Percentiles rank a stretch among this genome's conserved stretches.
Evolutionary conservation across 1,140 invertebrate species (phyloP).

Genomic region (Berghia stephanieae): DNA sequence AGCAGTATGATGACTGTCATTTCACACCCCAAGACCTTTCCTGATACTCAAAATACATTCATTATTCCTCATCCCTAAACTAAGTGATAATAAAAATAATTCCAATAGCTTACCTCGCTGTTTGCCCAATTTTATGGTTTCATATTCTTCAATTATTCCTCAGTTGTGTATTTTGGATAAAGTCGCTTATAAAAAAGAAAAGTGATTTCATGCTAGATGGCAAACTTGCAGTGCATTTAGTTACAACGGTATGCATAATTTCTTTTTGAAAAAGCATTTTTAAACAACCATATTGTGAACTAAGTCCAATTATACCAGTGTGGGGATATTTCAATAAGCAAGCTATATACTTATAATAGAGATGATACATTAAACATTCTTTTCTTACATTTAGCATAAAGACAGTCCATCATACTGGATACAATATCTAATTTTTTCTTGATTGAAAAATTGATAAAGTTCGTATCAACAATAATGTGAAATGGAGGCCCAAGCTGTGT

Average conservation of each 20-base stretch:
- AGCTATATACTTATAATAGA: not conserved
- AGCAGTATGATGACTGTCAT: too few relatives aligned
- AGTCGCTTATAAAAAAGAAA: not conserved
- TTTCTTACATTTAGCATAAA: slow-evolving; percentile 92
- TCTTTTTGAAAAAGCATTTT: too few relatives aligned
- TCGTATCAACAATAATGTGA: slow-evolving; percentile 96
- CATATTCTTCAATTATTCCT: not conserved
- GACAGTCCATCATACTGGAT: slow-evolving; percentile 98
- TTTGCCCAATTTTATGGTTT: not conserved
- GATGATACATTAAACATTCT: not conserved
- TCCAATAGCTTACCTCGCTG: too few relatives aligned
- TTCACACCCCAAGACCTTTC: too few relatives aligned
- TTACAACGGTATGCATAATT: too few relatives aligned
- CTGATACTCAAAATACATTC: too few relatives aligned
- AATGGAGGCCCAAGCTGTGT: slow-evolving; percentile 98
- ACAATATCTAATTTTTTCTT: slow-evolving; percentile 98
- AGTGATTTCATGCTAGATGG: too few relatives aligned
- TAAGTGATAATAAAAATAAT: too few relatives aligned
- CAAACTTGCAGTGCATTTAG: too few relatives aligned
- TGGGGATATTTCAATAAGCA: not conserved
- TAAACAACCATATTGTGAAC: too few relatives aligned
- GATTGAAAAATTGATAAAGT: slow-evolving; percentile 99
- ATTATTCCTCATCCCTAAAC: too few relatives aligned
- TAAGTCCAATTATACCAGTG: not conserved
- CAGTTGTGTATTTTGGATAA: not conserved